Evolutionary conservation across 2,113 vertebrate species (phyloP).

Genomic region (Naja naja): DNA sequence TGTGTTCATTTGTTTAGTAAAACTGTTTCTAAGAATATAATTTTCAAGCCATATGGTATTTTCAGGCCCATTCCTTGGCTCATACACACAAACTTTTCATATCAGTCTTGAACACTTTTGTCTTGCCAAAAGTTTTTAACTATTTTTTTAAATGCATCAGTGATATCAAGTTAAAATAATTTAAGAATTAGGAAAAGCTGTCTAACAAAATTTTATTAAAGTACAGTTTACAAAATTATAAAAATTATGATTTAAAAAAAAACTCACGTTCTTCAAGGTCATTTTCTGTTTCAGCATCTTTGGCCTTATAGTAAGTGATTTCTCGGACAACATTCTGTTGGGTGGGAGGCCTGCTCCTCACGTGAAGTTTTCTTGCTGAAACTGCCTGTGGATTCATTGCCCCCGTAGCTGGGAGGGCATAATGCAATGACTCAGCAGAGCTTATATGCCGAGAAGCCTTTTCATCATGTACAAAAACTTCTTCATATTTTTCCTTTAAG

Average conservation of each 20-base stretch:
- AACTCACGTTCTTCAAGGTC: constrained; percentile 89
- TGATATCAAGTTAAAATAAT: neutral
- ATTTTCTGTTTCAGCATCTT: constrained; percentile 79
- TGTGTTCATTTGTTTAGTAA: neutral
- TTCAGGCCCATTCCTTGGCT: neutral
- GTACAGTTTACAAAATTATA: neutral
- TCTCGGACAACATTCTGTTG: constrained; percentile 85
- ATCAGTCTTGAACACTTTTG: neutral
- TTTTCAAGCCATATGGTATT: neutral
- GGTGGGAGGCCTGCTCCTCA: constrained; percentile 67
- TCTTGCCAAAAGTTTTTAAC: neutral
- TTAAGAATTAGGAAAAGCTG: neutral
- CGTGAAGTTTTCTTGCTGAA: constrained; percentile 58
- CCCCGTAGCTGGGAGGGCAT: constrained; percentile 51
- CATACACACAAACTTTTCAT: neutral
- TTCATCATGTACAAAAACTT: constrained; percentile 74
- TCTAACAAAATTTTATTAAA: neutral
- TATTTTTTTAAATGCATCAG: neutral
- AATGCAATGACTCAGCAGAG: constrained; percentile 52
- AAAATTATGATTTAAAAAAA: neutral
- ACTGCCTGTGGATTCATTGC: constrained; percentile 56
- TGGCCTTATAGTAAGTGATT: constrained; percentile 94
- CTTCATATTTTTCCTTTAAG: constrained; percentile 77
- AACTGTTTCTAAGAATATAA: neutral
- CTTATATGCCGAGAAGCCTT: constrained; percentile 69